These are phyloP conservation scores for Apis florea DNA, from an alignment of 1,140 invertebrate genomes.

Conservation along the genomic window DNA sequence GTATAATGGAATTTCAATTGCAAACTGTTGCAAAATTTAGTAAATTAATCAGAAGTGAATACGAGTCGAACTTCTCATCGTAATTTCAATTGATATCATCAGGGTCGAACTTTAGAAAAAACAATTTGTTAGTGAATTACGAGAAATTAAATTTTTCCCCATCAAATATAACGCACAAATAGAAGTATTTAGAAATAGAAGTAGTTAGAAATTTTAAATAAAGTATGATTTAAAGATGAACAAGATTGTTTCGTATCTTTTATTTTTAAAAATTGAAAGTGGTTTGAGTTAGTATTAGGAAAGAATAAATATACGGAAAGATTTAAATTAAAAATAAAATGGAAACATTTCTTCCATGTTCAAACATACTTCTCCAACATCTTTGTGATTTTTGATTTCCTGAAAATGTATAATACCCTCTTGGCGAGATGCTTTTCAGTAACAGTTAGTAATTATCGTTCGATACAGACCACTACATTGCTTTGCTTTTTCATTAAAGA, in stretches of 20 bases:
- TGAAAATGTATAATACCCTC: too few species aligned
- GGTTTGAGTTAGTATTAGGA: too few species aligned
- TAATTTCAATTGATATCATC: neutral
- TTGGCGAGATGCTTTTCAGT: too few species aligned
- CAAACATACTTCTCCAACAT: too few species aligned
- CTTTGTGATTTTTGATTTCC: too few species aligned
- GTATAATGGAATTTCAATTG: constrained; percentile 29
- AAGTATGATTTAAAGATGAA: too few species aligned
- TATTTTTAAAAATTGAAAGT: too few species aligned
- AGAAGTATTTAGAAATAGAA: neutral
- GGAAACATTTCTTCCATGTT: neutral
- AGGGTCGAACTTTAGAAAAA: neutral
- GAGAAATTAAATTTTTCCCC: neutral
- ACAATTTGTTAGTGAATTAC: neutral
- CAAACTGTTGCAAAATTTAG: constrained; percentile 9
- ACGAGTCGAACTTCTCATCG: neutral
- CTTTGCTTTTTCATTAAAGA: neutral
- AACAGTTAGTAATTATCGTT: neutral
- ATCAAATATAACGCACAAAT: neutral
- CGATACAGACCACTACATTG: neutral
- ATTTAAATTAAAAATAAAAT: neutral
- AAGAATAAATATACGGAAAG: too few species aligned
- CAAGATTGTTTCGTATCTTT: too few species aligned
- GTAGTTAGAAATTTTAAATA: too few species aligned
- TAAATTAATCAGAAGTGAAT: constrained; percentile 17